Conservation (phyloP, 2,797 vertebrate genomes). For the Darevskia nairensis region DNA sequence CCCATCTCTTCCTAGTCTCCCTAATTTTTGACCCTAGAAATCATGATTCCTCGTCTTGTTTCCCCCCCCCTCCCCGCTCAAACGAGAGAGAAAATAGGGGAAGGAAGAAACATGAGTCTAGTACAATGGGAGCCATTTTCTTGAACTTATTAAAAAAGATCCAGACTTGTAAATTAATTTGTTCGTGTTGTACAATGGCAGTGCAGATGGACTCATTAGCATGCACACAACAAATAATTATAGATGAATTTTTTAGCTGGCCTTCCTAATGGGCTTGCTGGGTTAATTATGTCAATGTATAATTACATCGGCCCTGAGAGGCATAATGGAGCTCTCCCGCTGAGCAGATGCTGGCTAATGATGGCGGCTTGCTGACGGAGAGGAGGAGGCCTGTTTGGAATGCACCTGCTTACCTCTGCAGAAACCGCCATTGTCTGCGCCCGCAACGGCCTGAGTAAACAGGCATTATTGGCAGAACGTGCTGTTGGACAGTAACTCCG, state of each 20-base stretch:
- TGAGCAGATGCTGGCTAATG: constrained; percentile 95
- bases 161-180: constrained; percentile 99
- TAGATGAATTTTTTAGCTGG: constrained; percentile 94
- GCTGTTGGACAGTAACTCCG: constrained; percentile 13
- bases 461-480: not conserved
- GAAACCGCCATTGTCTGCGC: constrained; percentile 66
- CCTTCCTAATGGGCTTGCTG: constrained; percentile 99
- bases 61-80: constrained; percentile 21
- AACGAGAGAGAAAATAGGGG: too few relatives aligned
- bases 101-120: constrained; percentile 53
- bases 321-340: constrained; percentile 91
- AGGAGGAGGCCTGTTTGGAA: constrained; percentile 83
- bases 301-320: constrained; percentile 99
- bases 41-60: constrained; percentile 33
- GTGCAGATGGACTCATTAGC: constrained; percentile 99
- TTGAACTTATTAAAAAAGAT: constrained; percentile 84
- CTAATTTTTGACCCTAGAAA: constrained; percentile 67
- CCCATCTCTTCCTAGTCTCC: constrained; percentile 50
- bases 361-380: constrained; percentile 91
- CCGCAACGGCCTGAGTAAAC: constrained; percentile 53
- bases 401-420: constrained; percentile 92
- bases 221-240: constrained; percentile 99
- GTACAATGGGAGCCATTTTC: constrained; percentile 79
- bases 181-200: constrained; percentile 98
- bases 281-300: constrained; percentile 99